Percentiles rank a stretch among this genome's conserved stretches.
Evolutionary conservation across 2,888 invertebrate species (phyloP).

Genomic region (Seira sanloemensis): DNA sequence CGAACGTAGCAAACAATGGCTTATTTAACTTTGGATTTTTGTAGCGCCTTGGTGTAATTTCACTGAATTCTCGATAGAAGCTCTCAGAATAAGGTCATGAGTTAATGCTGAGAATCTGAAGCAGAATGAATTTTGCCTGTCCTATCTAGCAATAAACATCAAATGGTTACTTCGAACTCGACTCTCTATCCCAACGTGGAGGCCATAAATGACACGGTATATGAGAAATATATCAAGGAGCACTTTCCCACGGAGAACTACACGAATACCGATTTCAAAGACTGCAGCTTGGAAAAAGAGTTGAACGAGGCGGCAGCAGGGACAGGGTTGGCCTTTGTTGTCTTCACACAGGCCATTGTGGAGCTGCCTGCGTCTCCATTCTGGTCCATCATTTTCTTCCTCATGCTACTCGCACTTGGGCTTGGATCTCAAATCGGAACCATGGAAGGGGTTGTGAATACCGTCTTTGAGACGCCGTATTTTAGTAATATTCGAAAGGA

Average conservation of each 20-base stretch:
- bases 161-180: conserved; percentile 74
- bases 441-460: conserved; percentile 96
- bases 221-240: conserved; percentile 74
- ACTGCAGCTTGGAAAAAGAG: conserved; percentile 85
- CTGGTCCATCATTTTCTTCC: conserved; percentile 97
- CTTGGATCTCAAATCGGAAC: conserved; percentile 97
- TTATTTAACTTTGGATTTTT: no score
- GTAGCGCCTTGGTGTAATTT: no score
- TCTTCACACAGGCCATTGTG: conserved; percentile 97
- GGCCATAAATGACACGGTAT: conserved; percentile 79
- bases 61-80: no score
- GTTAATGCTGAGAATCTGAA: no score
- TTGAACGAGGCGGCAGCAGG: conserved; percentile 95
- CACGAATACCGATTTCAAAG: conserved; percentile 76
- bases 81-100: no score
- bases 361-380: conserved; percentile 95
- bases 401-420: conserved; percentile 95
- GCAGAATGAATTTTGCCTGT: no score
- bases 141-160: conserved; percentile 78
- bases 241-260: conserved; percentile 52
- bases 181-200: conserved; percentile 75
- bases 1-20: no score
- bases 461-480: conserved; percentile 94
- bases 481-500: conserved; percentile 93
- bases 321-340: conserved; percentile 95